Evolutionary conservation across 1,140 invertebrate genomes (phyloP), one percentile per base, ranked within the genome.

Genomic region (Cherax quadricarinatus): DNA sequence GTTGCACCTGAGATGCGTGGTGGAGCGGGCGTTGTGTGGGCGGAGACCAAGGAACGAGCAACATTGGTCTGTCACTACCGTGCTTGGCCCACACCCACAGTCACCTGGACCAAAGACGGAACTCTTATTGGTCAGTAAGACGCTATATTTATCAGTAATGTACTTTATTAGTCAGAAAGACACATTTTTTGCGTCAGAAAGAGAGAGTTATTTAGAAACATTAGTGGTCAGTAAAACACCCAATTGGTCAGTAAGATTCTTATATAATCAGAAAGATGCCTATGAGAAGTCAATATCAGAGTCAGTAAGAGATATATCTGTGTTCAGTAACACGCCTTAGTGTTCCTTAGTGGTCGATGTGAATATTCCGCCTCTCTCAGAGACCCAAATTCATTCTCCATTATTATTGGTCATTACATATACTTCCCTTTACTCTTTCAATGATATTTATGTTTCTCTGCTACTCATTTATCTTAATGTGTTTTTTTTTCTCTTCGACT

Each of bases 21-120:
- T 4, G 86, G 73, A 0, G n/a, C 78, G 24, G 62, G 48, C 24
- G 73, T 88, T 51, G 75, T 79, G 53, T 88, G 86, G 86, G 86
- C 75, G 75, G 75, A 88, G 86, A 30, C 70, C 21, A n/a, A 21
- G n/a, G 78, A 48, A n/a, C n/a, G 57, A 21, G 53, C 86, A 4
- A 16, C 57, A 14, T 24, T 88, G 24, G 86, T 60, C 75, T 88
- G 86, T 18, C 51, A 24, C 24, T 88, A 88, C 86, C 51, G 75
- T 4, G 86, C 86, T 30, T 88, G 86, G 86, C 86, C 86, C 1
- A n/a, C 73, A 24, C 86, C 86, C 18, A 88, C 51, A 0, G 73
- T 88, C 86, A 88, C 78, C 51, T 88, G 86, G 86, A 88, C 86
- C 49, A 88, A 62, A 48, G 53, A 88, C 4, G 73, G 78, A 1